Evolutionary conservation across 2,797 vertebrate species (phyloP).

Genomic region (Spea hammondii): DNA sequence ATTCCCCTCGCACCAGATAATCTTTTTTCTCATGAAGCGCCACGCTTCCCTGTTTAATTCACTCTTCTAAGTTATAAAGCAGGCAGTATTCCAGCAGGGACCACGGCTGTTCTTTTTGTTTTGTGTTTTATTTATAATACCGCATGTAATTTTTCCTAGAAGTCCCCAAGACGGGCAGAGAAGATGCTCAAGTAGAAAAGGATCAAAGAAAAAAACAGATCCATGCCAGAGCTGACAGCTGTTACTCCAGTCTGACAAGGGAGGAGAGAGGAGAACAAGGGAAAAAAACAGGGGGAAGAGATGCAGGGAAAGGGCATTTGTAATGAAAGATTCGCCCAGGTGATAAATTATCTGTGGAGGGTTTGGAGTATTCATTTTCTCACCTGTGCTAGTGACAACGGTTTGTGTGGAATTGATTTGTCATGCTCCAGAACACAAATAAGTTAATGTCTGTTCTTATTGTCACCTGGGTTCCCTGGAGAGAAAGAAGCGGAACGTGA

Average conservation of each 20-base stretch:
- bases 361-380: conserved; percentile 51
- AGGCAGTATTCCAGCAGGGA: conserved; percentile 45
- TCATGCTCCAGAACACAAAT: conserved; percentile 47
- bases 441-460: conserved; percentile 42
- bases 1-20: conserved; percentile 46
- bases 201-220: conserved; percentile 40
- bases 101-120: conserved; percentile 36
- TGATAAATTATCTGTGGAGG: conserved; percentile 51
- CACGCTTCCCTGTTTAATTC: conserved; percentile 42
- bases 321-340: conserved; percentile 51
- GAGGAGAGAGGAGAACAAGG: conserved; percentile 45
- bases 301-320: conserved; percentile 47
- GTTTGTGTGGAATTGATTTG: conserved; percentile 39
- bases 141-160: conserved; percentile 50
- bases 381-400: conserved; percentile 45
- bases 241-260: conserved; percentile 48
- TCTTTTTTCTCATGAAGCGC: conserved; percentile 37
- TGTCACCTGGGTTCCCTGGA: conserved; percentile 22
- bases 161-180: conserved; percentile 42
- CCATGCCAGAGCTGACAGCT: conserved; percentile 47
- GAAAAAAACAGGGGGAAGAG: conserved; percentile 41
- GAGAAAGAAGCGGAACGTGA: conserved; percentile 10
- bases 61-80: conserved; percentile 45
- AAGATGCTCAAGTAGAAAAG: conserved; percentile 46
- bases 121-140: conserved; percentile 49